Evolutionary conservation across 2,113 vertebrate genomes (phyloP), one percentile per base, ranked within the genome.

Genomic region (Chamaea fasciata): DNA sequence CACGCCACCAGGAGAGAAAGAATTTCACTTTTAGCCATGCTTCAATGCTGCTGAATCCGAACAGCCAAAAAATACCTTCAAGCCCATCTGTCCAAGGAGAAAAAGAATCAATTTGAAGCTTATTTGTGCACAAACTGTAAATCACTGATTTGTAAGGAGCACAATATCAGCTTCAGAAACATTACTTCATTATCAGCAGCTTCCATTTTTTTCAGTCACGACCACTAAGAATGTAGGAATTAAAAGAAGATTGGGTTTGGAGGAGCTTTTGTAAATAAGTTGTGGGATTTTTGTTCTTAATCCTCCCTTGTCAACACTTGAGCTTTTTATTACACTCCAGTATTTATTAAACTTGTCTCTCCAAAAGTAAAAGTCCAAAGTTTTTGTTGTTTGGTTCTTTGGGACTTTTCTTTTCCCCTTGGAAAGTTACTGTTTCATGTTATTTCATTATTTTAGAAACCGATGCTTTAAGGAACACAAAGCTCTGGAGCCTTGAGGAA

Each of bases 11-110:
- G 65, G 65, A 81, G 39, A 78, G n/a, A 59, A 81, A 35, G 30
- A 70, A 46, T 67, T 81, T 87, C 35, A 47, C 27, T 94, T 90
- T 82, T 56, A 92, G 52, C 65, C 71, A 22, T 53, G 67, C 70
- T 88, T 71, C 85, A 82, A 8, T 16, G 42, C 57, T 87, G 76
- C 50, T 92, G 59, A 88, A 91, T 91, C 77, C 22, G 10, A 89
- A 8, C 65, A 94, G 69, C 57, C 78, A 77, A 79, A 76, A 60
- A 63, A 44, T 76, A 79, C 74, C 62, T 90, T 79, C 56, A 50
- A 93, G 16, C 41, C 92, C 90, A 85, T 93, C 90, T 91, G 67
- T 64, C 62, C 84, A 91, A 79, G 65, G 62, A 92, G 70, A 75
- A 67, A 16, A 76, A 49, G 49, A 92, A 95, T 86, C 63, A 57